Percentiles rank a stretch among this genome's conserved stretches.
phyloP scores from a whole-genome alignment of 2,797 vertebrate species.

The Arctocebus calabarensis region DNA sequence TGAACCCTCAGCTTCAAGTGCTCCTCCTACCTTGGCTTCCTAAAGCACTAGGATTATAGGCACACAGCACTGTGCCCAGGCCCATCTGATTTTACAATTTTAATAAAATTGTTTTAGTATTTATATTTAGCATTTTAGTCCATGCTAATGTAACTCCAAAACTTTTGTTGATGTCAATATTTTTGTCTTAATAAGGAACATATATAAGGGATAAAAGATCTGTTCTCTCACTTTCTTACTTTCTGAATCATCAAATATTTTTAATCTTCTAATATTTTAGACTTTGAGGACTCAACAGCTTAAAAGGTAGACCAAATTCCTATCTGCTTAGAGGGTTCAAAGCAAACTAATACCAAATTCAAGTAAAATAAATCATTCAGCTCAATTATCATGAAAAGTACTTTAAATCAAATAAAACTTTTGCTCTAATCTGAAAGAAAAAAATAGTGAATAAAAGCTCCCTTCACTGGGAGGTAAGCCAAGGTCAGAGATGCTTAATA shows the following conservation, averaged over 20 bases:
- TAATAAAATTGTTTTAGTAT: too few species aligned
- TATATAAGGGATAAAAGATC: conserved; percentile 65
- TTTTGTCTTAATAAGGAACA: conserved; percentile 4
- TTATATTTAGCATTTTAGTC: conserved; percentile 19
- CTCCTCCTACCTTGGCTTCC: too few species aligned
- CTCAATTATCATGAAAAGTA: not conserved
- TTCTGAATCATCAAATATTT: conserved; percentile 17
- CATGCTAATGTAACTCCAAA: conserved; percentile 59
- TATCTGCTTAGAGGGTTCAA: not conserved
- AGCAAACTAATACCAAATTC: not conserved
- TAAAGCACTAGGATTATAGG: too few species aligned
- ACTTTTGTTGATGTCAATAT: not conserved
- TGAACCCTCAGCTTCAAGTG: too few species aligned
- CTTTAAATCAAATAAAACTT: not conserved
- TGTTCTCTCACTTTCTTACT: not conserved
- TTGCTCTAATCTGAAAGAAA: not conserved
- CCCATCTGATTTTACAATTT: not conserved
- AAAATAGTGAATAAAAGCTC: not conserved
- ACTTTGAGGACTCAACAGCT: not conserved
- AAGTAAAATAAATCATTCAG: not conserved
- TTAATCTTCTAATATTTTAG: conserved; percentile 1
- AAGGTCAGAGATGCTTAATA: not conserved
- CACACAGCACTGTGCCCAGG: too few species aligned
- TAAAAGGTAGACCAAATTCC: not conserved
- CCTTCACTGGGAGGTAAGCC: not conserved